Base-by-base conservation (phyloP, 2,888 invertebrate genomes). In the Caenorhabditis plicata region DNA sequence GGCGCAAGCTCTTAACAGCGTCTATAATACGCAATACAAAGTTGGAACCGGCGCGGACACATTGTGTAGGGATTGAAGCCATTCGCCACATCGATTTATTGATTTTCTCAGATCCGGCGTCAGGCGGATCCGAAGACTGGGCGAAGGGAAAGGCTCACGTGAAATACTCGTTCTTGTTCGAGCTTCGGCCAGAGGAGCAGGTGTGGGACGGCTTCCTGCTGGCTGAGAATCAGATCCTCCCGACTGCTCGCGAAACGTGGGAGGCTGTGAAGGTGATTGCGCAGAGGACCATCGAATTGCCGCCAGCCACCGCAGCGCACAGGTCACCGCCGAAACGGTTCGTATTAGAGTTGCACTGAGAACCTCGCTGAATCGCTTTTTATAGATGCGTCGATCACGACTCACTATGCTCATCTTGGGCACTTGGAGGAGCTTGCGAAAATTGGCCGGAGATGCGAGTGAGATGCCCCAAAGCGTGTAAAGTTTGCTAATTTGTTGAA, bases 1-100 rank as follows among this genome's bases (percentile, higher is more conserved):
- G 0, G 72, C 75, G 3, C 64, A 73, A 44, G 76, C 80, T 1
- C 54, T 80, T 19, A 68, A 71, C 36, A 60, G 68, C 13, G 49
- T 75, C 25, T 80, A 78, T 55, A 79, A 78, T 22, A 80, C 77
- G 0, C 70, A 74, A 40, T 80, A 80, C 50, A 71, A 71, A 40
- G 80, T 80, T 3, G 80, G 80, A 41, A 80, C 80, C 2, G 80
- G 80, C 7, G 80, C 80, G 0, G 79, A 80, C 56, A 80, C 78
- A 20, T 56, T 80, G 15, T 70, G 72, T 72, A 42, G 64, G 62
- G 27, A 8, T 17, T 22, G 0, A 20, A 45, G 35, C 7, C 15
- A 20, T 23, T 20, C 7, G 26, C 26, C 7, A 13, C 13, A 11
- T 7, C 23, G 7, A 20, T n/a, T 4, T 13, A 15, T 4, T 23